Conservation (phyloP, 2,113 vertebrate species). For the Maccullochella peelii region DNA sequence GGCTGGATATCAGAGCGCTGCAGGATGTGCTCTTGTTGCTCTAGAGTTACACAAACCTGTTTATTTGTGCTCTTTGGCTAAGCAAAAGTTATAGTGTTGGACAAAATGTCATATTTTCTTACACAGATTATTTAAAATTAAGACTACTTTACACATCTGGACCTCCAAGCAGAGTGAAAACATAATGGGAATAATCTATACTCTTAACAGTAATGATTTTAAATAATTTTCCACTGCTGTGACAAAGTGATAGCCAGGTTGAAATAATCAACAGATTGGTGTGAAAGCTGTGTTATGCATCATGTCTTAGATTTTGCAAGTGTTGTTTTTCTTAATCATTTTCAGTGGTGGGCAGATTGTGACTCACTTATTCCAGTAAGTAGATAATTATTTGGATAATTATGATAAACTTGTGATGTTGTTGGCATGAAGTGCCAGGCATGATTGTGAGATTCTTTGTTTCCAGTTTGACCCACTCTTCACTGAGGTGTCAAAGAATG, state of each 20-base stretch:
- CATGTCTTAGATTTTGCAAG: constrained; percentile 39
- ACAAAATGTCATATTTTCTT: neutral
- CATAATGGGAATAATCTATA: neutral
- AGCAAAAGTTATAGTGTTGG: neutral
- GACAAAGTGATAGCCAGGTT: constrained; percentile 28
- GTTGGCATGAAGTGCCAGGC: constrained; percentile 15
- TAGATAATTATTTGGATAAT: constrained; percentile 47
- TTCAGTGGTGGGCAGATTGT: constrained; percentile 22
- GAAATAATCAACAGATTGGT: constrained; percentile 45
- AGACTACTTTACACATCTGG: neutral
- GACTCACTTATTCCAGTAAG: constrained; percentile 40
- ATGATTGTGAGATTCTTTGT: constrained; percentile 18
- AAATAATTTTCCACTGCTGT: neutral
- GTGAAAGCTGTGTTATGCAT: constrained; percentile 30
- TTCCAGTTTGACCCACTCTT: constrained; percentile 33
- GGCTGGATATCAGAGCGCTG: constrained; percentile 16
- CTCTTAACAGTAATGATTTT: neutral
- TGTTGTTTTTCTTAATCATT: constrained; percentile 51
- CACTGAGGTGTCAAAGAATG: constrained; percentile 62
- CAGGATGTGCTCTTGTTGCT: constrained; percentile 19
- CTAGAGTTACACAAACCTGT: constrained; percentile 18
- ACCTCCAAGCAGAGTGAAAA: neutral
- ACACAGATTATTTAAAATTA: neutral
- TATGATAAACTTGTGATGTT: constrained; percentile 29
- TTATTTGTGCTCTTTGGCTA: neutral